Conservation (phyloP, 2,797 vertebrate species). For the Micrastur ruficollis region DNA sequence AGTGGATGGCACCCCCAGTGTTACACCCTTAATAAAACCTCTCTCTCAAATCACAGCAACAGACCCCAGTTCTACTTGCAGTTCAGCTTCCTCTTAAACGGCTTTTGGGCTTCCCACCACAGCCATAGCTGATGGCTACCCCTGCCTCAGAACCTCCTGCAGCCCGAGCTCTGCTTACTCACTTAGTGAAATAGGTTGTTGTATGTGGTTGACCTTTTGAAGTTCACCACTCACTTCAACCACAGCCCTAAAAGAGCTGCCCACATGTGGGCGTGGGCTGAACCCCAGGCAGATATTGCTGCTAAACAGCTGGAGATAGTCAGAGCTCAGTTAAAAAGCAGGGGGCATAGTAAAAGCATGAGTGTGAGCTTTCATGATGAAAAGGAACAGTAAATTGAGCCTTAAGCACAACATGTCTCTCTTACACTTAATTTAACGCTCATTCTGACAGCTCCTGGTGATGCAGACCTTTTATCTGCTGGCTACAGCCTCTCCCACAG, state of each 20-base stretch:
- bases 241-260: background rate
- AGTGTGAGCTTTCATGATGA: background rate
- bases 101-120: background rate
- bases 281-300: background rate
- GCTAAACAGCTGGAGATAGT: background rate
- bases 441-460: background rate
- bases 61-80: background rate
- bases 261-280: fast-evolving
- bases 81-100: background rate
- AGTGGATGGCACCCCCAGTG: background rate
- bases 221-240: background rate
- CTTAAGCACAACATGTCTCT: background rate
- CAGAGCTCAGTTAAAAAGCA: background rate
- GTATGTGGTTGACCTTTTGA: background rate
- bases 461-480: background rate
- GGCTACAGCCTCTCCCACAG: background rate
- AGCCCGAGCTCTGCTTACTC: background rate
- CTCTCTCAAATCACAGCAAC: background rate
- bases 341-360: background rate
- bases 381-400: background rate
- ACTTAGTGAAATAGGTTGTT: background rate
- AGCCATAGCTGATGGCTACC: background rate
- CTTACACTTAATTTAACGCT: background rate
- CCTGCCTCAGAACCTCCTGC: background rate
- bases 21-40: background rate